A percentile compares a stretch with the other conserved stretches of the same genome.
Evolutionary conservation across 2,888 invertebrate genomes (phyloP).

Genomic region (Teleiodes luculella): DNA sequence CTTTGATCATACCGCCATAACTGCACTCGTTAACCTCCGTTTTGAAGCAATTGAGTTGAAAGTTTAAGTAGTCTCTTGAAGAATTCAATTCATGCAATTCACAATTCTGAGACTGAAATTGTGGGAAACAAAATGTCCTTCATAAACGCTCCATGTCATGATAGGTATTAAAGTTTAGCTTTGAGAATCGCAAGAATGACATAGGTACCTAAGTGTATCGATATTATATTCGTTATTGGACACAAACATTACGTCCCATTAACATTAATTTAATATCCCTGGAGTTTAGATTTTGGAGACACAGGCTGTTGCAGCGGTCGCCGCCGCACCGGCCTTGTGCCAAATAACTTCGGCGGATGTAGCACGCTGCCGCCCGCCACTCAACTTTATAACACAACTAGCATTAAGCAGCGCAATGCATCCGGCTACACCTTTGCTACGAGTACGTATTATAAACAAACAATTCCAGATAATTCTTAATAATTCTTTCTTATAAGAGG

Average conservation of each 20-base stretch:
- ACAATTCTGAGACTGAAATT: not conserved
- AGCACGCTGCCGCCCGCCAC: conserved; percentile 33
- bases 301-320: conserved; percentile 26
- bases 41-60: conserved; percentile 5
- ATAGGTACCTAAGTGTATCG: not conserved
- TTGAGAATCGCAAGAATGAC: not conserved
- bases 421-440: conserved; percentile 20
- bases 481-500: no score
- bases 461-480: no score
- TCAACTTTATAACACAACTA: conserved; percentile 17
- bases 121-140: conserved; percentile 6
- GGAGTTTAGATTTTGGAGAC: conserved; percentile 8
- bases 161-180: no score
- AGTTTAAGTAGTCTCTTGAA: not conserved
- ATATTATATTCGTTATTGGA: no score
- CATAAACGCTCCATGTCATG: no score
- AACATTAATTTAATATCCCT: not conserved
- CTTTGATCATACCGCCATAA: conserved; percentile 29
- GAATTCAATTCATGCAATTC: conserved; percentile 4
- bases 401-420: conserved; percentile 19
- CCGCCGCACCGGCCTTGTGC: conserved; percentile 36
- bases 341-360: conserved; percentile 41
- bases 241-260: not conserved
- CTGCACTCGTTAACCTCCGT: conserved; percentile 20
- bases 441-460: no score